These are phyloP conservation scores for Anolis apletophallus DNA, from an alignment of 2,797 vertebrate species.

Conservation along the genomic window DNA sequence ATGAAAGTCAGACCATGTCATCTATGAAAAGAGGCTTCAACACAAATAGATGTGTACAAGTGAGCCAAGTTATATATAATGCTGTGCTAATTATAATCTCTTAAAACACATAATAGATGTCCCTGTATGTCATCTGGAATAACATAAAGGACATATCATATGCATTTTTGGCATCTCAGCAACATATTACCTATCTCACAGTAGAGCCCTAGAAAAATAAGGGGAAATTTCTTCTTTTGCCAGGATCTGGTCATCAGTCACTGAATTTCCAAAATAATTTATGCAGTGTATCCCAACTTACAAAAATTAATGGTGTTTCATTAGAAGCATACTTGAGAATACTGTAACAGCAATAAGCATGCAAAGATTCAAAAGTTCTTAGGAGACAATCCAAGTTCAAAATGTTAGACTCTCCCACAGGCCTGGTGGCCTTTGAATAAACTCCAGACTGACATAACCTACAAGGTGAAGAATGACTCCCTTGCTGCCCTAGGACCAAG, in stretches of 20 bases:
- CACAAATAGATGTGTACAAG: not conserved
- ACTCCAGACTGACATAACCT: not conserved
- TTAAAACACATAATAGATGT: not conserved
- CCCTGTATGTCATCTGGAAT: not conserved
- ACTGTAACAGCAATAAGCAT: not conserved
- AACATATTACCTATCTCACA: not conserved
- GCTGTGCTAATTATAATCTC: not conserved
- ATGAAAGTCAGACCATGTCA: not conserved
- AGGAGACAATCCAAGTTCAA: not conserved
- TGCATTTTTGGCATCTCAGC: not conserved
- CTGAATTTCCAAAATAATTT: not conserved
- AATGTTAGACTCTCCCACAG: slow-evolving; percentile 3
- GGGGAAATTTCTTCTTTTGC: not conserved
- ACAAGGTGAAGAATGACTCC: not conserved
- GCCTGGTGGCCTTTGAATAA: slow-evolving; percentile 25
- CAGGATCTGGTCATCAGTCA: not conserved
- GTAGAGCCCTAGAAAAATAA: not conserved
- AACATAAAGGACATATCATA: not conserved
- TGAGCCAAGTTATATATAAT: not conserved
- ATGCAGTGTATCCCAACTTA: not conserved
- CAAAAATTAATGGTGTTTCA: not conserved
- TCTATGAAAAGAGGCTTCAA: not conserved
- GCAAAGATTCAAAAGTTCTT: not conserved
- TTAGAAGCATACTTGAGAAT: not conserved
- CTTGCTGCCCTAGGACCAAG: not conserved